Evolutionary conservation across 2,888 invertebrate genomes (phyloP), one percentile per base, ranked within the genome.

Genomic region (Drosophila putrida): DNA sequence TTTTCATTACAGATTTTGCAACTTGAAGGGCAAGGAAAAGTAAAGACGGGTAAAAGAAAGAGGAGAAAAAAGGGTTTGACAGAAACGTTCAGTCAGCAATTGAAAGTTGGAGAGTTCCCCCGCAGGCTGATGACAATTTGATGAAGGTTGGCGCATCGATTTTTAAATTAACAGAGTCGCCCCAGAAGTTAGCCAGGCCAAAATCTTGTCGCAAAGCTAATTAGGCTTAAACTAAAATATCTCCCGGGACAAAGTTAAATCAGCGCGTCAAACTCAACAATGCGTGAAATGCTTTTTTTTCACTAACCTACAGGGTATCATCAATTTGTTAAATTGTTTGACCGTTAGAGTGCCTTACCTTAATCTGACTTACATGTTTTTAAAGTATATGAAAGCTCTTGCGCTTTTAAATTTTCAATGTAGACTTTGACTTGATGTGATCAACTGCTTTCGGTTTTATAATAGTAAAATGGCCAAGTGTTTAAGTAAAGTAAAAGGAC

Each of bases 1-100:
- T 87, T 87, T 89, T 90, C 87, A 88, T 88, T 88, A 88, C 71
- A 81, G 87, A 88, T 88, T 88, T 75, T 71, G 11, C 54, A 50
- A 54, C 63, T 68, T 68, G 63, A 66, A 62, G 80, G 76, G 20
- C 59, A 68, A 47, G 43, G 57, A 36, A 36, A 35, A 47, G 39
- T 38, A 41, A 31, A 31, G 31, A 9, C 8, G 31, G 6, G 8
- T 31, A 31, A 31, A 20, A 20, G 20, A 36, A 47, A 38, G 28
- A 61, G 53, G 58, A 46, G 51, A 67, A 58, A 54, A 79, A 78
- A 71, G 68, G 72, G 74, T 72, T 78, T 68, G 65, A 68, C 69
- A 68, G 63, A 67, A 74, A 49, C 59, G 75, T 53, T 75, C 69
- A 57, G 61, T 41, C 50, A 63, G 63, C 69, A 55, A 77, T 80